Base-by-base conservation (phyloP, 2,888 invertebrate species). In the Meganola albula region DNA sequence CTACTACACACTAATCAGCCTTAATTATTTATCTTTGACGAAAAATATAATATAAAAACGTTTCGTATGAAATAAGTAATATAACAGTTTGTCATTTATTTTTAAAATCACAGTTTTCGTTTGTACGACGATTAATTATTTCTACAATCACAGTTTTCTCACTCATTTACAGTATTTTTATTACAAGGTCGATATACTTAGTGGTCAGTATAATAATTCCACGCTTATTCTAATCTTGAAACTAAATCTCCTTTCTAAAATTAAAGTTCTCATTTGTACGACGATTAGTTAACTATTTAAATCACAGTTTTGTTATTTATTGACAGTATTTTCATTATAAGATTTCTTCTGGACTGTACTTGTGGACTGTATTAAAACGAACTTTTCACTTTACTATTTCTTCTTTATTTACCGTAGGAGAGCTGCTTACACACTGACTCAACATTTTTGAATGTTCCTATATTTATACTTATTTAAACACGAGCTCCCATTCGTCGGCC, bases 21-120 rank as follows among this genome's bases (percentile, higher is more conserved):
- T 42, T 38, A 42, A 42, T 42, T 38, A 42, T 38, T 38, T 38
- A 38, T 42, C 42, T 38, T 35, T 35, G 42, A 32, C 38, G 38
- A 38, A 42, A 38, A 38, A 25, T 42, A 38, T 35, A 25, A 42
- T 34, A 39, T 39, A 39, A 39, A 39, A 36, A 42, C 42, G 32
- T 42, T 38, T 41, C 25, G 33, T 37, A 27, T 41, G 29, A 34
- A 34, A 34, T 34, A 37, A 34, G 31, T 37, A 37, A 37, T 32
- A 32, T 37, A 37, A 37, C 32, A 37, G 37, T 37, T 31, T 36
- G 29, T 34, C 29, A 24, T 36, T 35, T 37, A 37, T 31, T 37
- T 27, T 31, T 26, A 29, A 28, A 33, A 33, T 24, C 27, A 27
- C 33, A 33, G 24, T 33, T 27, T 24, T 27, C 18, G 14, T 27